phyloP scores from a whole-genome alignment of 2,797 vertebrate species.

The Nothura maculosa region DNA sequence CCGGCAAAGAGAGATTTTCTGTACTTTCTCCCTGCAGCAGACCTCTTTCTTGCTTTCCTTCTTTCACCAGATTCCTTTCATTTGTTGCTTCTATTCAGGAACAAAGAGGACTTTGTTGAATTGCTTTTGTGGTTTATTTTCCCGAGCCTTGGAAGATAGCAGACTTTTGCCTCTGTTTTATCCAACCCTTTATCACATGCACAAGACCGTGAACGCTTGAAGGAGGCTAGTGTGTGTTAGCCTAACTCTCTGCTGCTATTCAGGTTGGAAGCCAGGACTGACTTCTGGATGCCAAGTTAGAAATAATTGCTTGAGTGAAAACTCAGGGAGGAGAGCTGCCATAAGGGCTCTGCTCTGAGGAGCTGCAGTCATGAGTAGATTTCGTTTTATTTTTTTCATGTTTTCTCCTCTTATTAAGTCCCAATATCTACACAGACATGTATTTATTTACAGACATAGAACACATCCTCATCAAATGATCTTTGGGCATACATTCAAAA shows the following conservation, averaged over 20 bases:
- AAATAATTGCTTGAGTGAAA: conserved; percentile 37
- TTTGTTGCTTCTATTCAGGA: conserved; percentile 60
- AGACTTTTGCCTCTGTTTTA: conserved; percentile 69
- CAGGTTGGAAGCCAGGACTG: conserved; percentile 45
- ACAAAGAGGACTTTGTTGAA: conserved; percentile 74
- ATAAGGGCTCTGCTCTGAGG: background rate
- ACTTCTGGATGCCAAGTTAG: conserved; percentile 40
- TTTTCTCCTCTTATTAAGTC: background rate
- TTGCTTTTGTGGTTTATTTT: conserved; percentile 70
- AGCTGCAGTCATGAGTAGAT: background rate
- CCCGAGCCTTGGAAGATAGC: conserved; percentile 67
- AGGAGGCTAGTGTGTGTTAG: conserved; percentile 25
- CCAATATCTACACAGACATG: background rate
- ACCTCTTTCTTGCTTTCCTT: conserved; percentile 57
- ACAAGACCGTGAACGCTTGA: conserved; percentile 40
- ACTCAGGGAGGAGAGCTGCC: conserved; percentile 23
- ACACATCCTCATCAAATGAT: background rate
- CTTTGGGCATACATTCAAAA: background rate
- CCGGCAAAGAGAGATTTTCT: conserved; percentile 38
- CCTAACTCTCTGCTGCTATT: background rate
- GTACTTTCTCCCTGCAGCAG: conserved; percentile 64
- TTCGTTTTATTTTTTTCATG: conserved; percentile 39
- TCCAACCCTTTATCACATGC: conserved; percentile 54
- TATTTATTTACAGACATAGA: conserved; percentile 13
- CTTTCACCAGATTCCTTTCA: conserved; percentile 69